Percentiles rank a stretch among this genome's conserved stretches.
Conservation (phyloP, 2,797 vertebrate species). For the Protosalanx chinensis region DNA sequence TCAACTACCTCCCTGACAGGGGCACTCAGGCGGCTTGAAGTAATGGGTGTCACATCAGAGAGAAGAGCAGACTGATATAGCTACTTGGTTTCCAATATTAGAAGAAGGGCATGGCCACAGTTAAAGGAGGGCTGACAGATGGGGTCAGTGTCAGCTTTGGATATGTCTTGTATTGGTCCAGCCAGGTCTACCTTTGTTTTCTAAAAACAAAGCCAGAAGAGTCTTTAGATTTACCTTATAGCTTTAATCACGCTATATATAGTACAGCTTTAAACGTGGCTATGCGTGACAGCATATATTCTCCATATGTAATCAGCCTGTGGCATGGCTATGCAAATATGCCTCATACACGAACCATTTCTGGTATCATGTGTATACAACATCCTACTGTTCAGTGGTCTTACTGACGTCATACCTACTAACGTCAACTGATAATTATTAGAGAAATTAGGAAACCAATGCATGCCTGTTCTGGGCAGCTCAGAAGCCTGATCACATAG, state of each 20-base stretch:
- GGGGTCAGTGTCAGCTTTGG: background rate
- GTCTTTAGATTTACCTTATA: background rate
- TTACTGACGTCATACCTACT: background rate
- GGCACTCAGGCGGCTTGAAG: constrained; percentile 23
- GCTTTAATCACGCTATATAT: background rate
- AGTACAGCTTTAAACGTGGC: too few species aligned
- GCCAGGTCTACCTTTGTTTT: background rate
- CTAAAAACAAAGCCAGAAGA: background rate
- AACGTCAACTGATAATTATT: background rate
- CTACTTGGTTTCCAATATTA: constrained; percentile 51
- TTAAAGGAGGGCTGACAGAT: constrained; percentile 19
- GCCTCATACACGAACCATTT: background rate
- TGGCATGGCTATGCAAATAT: background rate
- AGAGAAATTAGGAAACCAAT: background rate
- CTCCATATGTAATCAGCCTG: background rate
- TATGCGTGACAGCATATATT: background rate
- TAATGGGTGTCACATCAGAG: constrained; percentile 19
- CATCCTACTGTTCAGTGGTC: background rate
- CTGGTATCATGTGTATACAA: background rate
- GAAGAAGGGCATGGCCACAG: constrained; percentile 49
- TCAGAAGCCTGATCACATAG: background rate
- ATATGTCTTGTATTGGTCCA: background rate
- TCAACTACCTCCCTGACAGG: constrained; percentile 29
- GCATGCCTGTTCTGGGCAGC: background rate
- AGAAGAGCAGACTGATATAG: constrained; percentile 32